A percentile compares a stretch with the other conserved stretches of the same genome.
phyloP scores from a whole-genome alignment of 2,888 invertebrate genomes.

The Vesta saturnalis region DNA sequence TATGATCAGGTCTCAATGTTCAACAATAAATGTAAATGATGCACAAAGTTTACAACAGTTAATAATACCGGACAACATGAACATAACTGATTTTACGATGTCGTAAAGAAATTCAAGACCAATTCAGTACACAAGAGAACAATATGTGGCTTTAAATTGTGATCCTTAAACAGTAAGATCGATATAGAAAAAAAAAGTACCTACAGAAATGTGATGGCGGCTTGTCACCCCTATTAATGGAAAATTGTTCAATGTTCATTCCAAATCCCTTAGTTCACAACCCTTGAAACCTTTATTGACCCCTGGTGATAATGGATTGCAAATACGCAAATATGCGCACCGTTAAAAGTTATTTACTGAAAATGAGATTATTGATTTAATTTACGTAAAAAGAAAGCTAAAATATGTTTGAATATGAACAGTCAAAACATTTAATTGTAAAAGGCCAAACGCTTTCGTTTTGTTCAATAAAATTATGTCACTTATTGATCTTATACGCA shows the following conservation, averaged over 20 bases:
- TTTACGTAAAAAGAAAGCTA: no score
- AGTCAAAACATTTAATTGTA: not conserved
- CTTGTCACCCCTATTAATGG: slow-evolving; percentile 37
- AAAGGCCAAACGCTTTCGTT: not conserved
- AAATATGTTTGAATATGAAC: not conserved
- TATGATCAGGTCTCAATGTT: no score
- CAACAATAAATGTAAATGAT: not conserved
- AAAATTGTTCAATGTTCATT: slow-evolving; percentile 61
- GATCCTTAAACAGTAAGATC: no score
- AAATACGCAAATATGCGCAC: slow-evolving; percentile 27
- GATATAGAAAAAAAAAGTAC: slow-evolving; percentile 38
- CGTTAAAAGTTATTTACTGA: not conserved
- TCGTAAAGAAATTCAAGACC: slow-evolving; percentile 15
- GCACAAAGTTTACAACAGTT: not conserved
- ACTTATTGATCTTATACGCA: not conserved
- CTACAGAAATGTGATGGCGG: slow-evolving; percentile 40
- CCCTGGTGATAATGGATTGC: slow-evolving; percentile 44
- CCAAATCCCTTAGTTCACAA: slow-evolving; percentile 36
- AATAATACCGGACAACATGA: slow-evolving; percentile 2
- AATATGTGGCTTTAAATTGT: no score
- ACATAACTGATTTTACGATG: slow-evolving; percentile 13
- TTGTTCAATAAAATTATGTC: not conserved
- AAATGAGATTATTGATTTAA: slow-evolving; percentile 3
- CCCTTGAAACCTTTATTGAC: slow-evolving; percentile 43
- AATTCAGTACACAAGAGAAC: not conserved